Base-by-base conservation (phyloP, 1,140 invertebrate species). In the Laupala kohalensis region DNA sequence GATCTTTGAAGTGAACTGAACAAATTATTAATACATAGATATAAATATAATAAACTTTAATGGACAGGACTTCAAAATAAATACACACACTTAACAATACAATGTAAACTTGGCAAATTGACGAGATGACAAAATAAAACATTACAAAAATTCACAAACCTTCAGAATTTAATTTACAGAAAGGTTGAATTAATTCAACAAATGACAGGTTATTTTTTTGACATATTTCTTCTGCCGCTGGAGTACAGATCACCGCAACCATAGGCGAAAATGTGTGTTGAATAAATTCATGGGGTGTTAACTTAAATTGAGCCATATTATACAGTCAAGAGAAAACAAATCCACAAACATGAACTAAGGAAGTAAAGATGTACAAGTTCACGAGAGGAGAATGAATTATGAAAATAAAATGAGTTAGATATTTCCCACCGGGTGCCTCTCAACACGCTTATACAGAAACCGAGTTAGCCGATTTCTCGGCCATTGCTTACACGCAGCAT, bases 141-240 rank as follows among this genome's bases (percentile, higher is more conserved):
- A 65, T 1, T 15, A 66, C 23, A 66, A 25, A 25, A 23, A 23
- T 12, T 12, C 23, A 74, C 76, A 80, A 82, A 93, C 92, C 89
- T 86, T 94, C 92, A 72, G 85, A 86, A 74, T 85, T 89, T 64
- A 94, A 78, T 76, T 88, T 86, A 76, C 89, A 89, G 82, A 97
- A 97, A 4, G 95, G 95, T 79, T 95, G 94, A 29, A 97, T 82
- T 67, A 98, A 79, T 83, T 97, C 92, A 67, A 91, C 88, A 78
- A 97, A 95, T 25, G 89, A 88, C 64, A 98, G 82, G 83, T 96
- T 95, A 81, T 97, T 97, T 78, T 94, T 95, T 73, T 90, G 87
- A 78, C 94, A 95, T 65, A 92, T 83, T 73, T 87, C 84, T 77
- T 97, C 92, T 6, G 92, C 95, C 78, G 88, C 86, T 29, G 85